These are phyloP conservation scores for Orthosia cruda DNA, from an alignment of 2,888 invertebrate genomes.

Conservation along the genomic window DNA sequence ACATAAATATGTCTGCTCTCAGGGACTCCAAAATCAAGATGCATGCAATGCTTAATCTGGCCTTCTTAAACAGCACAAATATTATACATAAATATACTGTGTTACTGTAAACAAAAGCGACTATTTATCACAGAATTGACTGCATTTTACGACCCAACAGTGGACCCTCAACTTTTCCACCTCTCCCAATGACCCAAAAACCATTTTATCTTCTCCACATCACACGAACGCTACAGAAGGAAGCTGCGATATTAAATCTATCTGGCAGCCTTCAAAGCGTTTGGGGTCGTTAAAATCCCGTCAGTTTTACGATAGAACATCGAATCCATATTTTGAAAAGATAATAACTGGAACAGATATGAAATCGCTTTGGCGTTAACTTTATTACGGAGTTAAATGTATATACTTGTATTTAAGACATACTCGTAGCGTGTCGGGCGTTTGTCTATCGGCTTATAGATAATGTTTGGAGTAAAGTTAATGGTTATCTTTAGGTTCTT, in stretches of 20 bases:
- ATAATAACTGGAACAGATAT: constrained; percentile 75
- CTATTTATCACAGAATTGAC: not conserved
- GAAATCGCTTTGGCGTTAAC: constrained; percentile 70
- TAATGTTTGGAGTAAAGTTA: not conserved
- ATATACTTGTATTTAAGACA: constrained; percentile 15
- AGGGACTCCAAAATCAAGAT: no score
- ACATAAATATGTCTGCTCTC: no score
- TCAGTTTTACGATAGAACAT: constrained; percentile 72
- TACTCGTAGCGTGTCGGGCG: not conserved
- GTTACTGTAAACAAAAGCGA: not conserved
- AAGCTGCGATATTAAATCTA: constrained; percentile 63
- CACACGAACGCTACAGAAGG: constrained; percentile 18
- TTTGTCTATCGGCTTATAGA: not conserved
- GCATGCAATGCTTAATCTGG: no score
- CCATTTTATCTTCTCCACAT: constrained; percentile 40
- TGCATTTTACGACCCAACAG: not conserved
- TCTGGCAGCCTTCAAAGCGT: constrained; percentile 60
- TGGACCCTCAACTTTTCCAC: not conserved
- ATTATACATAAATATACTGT: no score
- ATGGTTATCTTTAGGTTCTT: not conserved
- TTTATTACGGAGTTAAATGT: constrained; percentile 69
- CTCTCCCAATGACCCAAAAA: constrained; percentile 9
- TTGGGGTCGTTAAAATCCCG: constrained; percentile 70
- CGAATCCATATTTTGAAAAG: constrained; percentile 80
- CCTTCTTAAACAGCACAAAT: no score